Evolutionary conservation across 2,888 invertebrate species (phyloP).

Genomic region (Drosophila vallismaia): DNA sequence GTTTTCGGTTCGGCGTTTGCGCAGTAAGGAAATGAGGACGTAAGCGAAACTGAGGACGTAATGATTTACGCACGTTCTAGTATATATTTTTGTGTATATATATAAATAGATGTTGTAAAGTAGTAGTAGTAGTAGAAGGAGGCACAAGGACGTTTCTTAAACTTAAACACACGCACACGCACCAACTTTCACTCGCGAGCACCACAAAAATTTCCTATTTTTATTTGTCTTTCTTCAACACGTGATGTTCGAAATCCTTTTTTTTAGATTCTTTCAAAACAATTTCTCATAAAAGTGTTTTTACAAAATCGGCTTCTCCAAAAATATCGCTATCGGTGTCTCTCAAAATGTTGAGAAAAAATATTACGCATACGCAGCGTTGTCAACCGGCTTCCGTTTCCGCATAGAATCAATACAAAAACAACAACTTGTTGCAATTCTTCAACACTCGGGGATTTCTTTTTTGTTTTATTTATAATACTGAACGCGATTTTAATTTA

Average conservation of each 20-base stretch:
- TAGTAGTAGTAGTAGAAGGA: conserved; percentile 44
- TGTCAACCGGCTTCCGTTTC: conserved; percentile 71
- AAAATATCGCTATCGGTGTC: conserved; percentile 5
- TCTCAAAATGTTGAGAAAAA: conserved; percentile 29
- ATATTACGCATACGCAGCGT: conserved; percentile 70
- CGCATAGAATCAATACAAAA: conserved; percentile 55
- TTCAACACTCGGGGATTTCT: conserved; percentile 28
- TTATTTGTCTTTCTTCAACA: conserved; percentile 13
- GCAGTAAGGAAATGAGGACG: conserved; percentile 60
- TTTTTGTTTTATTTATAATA: conserved; percentile 36
- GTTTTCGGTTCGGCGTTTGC: conserved; percentile 55
- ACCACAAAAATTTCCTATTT: conserved; percentile 3
- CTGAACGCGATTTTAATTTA: conserved; percentile 41
- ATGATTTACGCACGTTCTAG: conserved; percentile 70
- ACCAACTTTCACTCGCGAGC: background rate
- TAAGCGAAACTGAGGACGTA: conserved; percentile 71
- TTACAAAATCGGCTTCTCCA: conserved; percentile 20
- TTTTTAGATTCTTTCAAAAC: background rate
- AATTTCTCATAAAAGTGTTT: conserved; percentile 5
- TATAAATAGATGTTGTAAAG: conserved; percentile 24
- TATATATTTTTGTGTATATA: conserved; percentile 28
- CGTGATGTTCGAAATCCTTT: conserved; percentile 20
- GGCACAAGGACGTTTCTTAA: conserved; percentile 72
- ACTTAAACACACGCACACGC: conserved; percentile 24
- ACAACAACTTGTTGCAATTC: conserved; percentile 72